Evolutionary conservation across 2,113 vertebrate species (phyloP).

Genomic region (Australoheros scitulus): DNA sequence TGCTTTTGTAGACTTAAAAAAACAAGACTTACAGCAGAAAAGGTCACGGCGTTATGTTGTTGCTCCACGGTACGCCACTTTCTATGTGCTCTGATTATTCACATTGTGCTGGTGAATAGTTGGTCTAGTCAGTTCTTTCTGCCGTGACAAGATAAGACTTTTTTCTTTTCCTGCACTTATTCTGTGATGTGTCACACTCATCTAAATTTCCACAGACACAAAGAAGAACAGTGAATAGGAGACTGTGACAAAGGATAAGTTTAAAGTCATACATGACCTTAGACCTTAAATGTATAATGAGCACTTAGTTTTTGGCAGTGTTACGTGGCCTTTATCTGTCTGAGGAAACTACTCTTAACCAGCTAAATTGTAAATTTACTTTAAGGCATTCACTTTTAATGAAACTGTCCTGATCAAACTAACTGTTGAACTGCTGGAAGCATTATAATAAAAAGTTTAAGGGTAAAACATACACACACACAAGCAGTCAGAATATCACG

Average conservation of each 20-base stretch:
- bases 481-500: not conserved
- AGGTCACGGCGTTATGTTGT: not conserved
- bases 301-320: too few relatives aligned
- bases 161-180: constrained; percentile 13
- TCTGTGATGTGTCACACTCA: constrained; percentile 4
- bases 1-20: not conserved
- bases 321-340: too few relatives aligned
- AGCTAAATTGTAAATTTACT: not conserved
- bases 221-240: not conserved
- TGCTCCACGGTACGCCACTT: constrained; percentile 1
- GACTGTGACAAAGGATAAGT: not conserved
- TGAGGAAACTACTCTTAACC: not conserved
- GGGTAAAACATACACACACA: rapidly evolving
- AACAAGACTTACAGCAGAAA: not conserved
- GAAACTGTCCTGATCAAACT: not conserved
- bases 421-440: not conserved
- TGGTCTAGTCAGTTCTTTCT: constrained; percentile 12
- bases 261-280: not conserved
- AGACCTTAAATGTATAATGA: too few relatives aligned
- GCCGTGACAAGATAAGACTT: constrained; percentile 47
- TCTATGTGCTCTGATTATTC: constrained; percentile 53
- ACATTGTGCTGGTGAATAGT: constrained; percentile 52
- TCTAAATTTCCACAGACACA: constrained; percentile 20
- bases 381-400: not conserved
- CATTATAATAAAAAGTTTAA: not conserved